phyloP scores from a whole-genome alignment of 2,113 vertebrate genomes.

The Neomonachus schauinslandi region DNA sequence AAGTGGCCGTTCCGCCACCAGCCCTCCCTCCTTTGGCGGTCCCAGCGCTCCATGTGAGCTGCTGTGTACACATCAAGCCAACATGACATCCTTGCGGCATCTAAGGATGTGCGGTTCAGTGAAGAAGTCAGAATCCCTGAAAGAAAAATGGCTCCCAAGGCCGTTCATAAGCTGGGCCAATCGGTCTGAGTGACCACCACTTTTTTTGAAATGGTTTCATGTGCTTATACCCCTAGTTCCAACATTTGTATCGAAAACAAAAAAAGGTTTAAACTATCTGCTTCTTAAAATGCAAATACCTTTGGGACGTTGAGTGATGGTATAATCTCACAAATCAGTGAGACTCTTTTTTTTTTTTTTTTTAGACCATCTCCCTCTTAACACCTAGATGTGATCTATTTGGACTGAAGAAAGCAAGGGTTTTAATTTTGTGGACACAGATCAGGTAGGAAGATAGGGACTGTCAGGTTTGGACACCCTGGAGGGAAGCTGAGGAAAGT shows the following conservation, averaged over 20 bases:
- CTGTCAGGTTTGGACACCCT: background rate
- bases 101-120: background rate
- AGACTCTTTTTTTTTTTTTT: background rate
- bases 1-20: too few species aligned
- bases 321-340: background rate
- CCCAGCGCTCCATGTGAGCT: background rate
- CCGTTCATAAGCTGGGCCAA: background rate
- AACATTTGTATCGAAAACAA: background rate
- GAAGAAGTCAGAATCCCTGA: background rate
- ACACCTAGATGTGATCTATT: background rate
- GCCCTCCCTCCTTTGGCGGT: too few species aligned
- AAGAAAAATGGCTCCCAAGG: background rate
- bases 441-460: background rate
- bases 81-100: background rate
- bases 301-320: background rate
- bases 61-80: background rate
- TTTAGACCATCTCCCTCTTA: background rate
- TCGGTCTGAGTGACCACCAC: background rate
- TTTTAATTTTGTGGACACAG: background rate
- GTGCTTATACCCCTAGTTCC: background rate
- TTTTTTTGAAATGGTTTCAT: background rate
- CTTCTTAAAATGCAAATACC: background rate
- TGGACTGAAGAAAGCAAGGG: background rate
- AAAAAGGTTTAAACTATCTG: background rate
- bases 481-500: background rate